Percentiles rank a stretch among this genome's conserved stretches.
Conservation (phyloP, 92 coral and sea anemone species). For the Epizoanthus illoricatus region DNA sequence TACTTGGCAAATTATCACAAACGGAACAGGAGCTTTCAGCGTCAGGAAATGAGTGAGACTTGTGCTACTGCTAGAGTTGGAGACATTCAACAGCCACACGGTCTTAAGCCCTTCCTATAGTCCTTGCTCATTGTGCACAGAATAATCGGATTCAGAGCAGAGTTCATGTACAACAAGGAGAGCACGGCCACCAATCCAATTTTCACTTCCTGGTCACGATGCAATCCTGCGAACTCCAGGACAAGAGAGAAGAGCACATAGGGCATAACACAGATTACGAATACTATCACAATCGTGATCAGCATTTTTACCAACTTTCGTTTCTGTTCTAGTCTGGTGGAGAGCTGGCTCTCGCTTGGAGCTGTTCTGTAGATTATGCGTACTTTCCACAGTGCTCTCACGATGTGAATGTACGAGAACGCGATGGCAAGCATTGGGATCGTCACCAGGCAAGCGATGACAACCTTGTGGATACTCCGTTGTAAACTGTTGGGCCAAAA, state of each 20-base stretch:
- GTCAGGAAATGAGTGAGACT: neutral
- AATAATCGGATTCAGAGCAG: conserved; percentile 93
- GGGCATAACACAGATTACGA: conserved; percentile 84
- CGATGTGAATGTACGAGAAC: conserved; percentile 55
- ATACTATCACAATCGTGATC: conserved; percentile 84
- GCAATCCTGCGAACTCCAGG: conserved; percentile 66
- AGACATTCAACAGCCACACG: conserved; percentile 65
- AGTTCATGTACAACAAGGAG: conserved; percentile 82
- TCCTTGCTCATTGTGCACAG: conserved; percentile 97
- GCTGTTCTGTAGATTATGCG: conserved; percentile 44
- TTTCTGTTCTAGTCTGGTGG: conserved; percentile 82
- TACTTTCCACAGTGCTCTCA: conserved; percentile 44
- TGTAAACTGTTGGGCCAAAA: conserved; percentile 38
- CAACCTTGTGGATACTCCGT: conserved; percentile 33
- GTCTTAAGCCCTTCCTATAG: conserved; percentile 77
- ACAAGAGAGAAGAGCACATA: conserved; percentile 62
- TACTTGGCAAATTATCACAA: conserved; percentile 30
- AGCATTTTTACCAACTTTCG: conserved; percentile 93
- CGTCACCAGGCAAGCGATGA: conserved; percentile 30
- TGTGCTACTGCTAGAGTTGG: neutral
- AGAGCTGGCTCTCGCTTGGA: conserved; percentile 62
- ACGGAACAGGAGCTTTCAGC: neutral
- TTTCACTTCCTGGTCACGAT: conserved; percentile 40
- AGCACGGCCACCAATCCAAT: conserved; percentile 75
- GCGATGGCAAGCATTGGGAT: conserved; percentile 46